Evolutionary conservation across 2,113 vertebrate genomes (phyloP).

Genomic region (Vanacampus margaritifer): DNA sequence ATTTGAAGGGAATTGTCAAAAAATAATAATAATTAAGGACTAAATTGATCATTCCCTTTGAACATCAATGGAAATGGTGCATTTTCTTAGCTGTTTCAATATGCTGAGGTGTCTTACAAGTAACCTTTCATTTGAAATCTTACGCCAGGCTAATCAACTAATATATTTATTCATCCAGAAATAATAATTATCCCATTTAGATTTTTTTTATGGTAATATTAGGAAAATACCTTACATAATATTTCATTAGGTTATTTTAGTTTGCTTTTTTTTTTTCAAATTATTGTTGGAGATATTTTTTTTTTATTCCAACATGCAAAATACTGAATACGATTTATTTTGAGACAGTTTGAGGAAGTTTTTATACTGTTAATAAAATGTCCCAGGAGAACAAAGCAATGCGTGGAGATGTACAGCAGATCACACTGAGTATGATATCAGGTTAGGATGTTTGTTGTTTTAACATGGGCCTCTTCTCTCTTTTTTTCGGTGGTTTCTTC

Average conservation of each 20-base stretch:
- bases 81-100: neutral
- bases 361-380: conserved; percentile 37
- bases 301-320: conserved; percentile 13
- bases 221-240: neutral
- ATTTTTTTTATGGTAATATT: neutral
- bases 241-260: neutral
- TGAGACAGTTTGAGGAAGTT: conserved; percentile 55
- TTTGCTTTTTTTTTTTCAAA: neutral
- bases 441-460: conserved; percentile 72
- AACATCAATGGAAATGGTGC: neutral
- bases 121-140: neutral
- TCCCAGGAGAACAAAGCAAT: conserved; percentile 54
- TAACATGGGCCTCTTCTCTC: conserved; percentile 55
- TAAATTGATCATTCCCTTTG: neutral
- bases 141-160: neutral
- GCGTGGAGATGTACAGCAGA: conserved; percentile 50
- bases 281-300: conserved; percentile 4
- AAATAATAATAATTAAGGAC: neutral
- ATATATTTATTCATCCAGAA: neutral
- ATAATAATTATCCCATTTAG: neutral
- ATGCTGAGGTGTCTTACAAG: neutral
- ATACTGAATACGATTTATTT: conserved; percentile 53
- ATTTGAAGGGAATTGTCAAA: neutral
- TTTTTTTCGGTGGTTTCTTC: conserved; percentile 59
- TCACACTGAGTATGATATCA: conserved; percentile 63